A percentile compares a stretch with the other conserved stretches of the same genome.
These are phyloP conservation scores for Alectura lathami DNA, from an alignment of 2,113 vertebrate species.

Conservation along the genomic window DNA sequence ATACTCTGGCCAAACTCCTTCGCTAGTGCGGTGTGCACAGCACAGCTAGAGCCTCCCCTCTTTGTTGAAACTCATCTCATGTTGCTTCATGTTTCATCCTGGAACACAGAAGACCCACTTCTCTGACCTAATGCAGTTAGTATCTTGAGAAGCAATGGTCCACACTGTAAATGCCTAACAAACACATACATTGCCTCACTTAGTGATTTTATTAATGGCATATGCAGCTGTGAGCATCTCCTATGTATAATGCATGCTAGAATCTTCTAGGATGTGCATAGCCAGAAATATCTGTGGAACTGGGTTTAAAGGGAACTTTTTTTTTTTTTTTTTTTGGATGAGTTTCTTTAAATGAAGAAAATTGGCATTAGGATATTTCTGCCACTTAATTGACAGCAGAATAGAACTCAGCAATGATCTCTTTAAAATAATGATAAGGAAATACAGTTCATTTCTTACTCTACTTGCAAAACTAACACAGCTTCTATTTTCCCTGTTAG, in stretches of 20 bases:
- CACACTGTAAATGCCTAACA: conserved; percentile 41
- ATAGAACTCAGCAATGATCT: background rate
- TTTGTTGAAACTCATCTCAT: background rate
- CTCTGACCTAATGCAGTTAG: conserved; percentile 16
- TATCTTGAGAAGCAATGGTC: conserved; percentile 25
- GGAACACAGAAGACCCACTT: background rate
- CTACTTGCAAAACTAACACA: background rate
- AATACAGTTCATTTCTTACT: background rate
- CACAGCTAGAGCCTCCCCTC: rapidly evolving
- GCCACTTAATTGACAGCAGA: conserved; percentile 17
- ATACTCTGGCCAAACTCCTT: background rate
- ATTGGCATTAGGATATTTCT: background rate
- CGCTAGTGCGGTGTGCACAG: background rate
- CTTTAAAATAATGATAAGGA: background rate
- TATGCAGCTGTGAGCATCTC: conserved; percentile 35
- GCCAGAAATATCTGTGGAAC: background rate
- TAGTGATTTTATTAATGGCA: conserved; percentile 4
- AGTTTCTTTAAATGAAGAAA: background rate
- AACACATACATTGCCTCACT: background rate
- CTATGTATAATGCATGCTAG: conserved; percentile 9
- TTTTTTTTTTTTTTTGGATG: too few relatives aligned
- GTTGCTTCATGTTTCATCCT: background rate
- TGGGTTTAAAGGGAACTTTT: background rate
- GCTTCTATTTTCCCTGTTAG: background rate
- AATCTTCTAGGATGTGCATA: background rate